Base-by-base conservation (phyloP, 2,888 invertebrate genomes). In the Scaptomyza tumidula region DNA sequence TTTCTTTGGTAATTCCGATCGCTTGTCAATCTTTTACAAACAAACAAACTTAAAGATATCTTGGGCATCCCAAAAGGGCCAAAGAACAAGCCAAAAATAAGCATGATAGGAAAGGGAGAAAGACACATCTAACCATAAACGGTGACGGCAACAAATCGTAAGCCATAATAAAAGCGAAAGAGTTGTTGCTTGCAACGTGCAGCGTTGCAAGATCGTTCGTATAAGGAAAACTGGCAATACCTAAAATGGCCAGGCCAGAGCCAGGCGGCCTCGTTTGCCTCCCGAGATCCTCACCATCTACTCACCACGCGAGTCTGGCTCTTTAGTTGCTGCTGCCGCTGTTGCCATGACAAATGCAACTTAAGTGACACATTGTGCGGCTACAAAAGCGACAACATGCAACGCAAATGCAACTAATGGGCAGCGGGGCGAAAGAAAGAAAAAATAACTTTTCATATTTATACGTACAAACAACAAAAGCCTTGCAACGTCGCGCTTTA, bases 361-460 rank as follows among this genome's bases (percentile, higher is more conserved):
- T 85, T 85, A 87, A 85, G 85, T 85, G 85, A 81, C 87, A 87
- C 76, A 85, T 89, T 87, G 88, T 85, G 66, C 49, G 64, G 76
- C 71, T 65, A 75, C 78, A 78, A 76, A 71, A 64, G 70, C 72
- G 60, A 54, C 65, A 65, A 55, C 69, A 45, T 63, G 75, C 64
- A 59, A 69, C 83, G 75, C 78, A 77, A 72, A 78, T 74, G 78
- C 69, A 75, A 78, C 79, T 82, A 79, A 82, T 82, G 82, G 79
- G 44, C 71, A 75, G 13, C 13, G 27, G 39, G 14, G 14, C 14
- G 37, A 54, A 45, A 31, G 14, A 35, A 7, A 41, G 14, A 41
- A 16, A 9, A 39, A n/a, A 39, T 41, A 49, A 19, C 71, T 70
- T 70, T 80, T 83, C 77, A 80, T 83, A 77, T 81, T 83, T 76